A percentile compares a stretch with the other conserved stretches of the same genome.
phyloP scores from a whole-genome alignment of 2,888 invertebrate species.

The Xylota sylvarum region DNA sequence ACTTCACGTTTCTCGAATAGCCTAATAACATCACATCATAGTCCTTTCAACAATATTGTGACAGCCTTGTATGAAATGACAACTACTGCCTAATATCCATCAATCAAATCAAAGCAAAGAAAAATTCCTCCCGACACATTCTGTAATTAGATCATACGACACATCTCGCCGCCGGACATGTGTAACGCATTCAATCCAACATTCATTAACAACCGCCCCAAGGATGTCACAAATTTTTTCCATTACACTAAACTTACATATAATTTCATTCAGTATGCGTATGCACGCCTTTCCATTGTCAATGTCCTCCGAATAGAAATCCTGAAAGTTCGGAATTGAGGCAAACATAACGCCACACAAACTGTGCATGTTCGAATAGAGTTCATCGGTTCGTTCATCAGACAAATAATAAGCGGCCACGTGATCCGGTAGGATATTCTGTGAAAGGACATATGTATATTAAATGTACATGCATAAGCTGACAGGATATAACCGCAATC shows the following conservation, averaged over 20 bases:
- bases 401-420: conserved; percentile 97
- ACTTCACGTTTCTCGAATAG: neutral
- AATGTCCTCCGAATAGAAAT: conserved; percentile 98
- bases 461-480: conserved; percentile 8
- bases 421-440: conserved; percentile 98
- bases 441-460: conserved; percentile 85
- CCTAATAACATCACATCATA: neutral
- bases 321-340: conserved; percentile 98
- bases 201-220: conserved; percentile 34
- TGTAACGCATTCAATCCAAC: conserved; percentile 49
- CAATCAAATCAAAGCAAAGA: conserved; percentile 56
- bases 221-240: neutral
- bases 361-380: conserved; percentile 84
- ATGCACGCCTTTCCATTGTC: conserved; percentile 99
- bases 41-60: conserved; percentile 6
- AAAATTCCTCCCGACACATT: conserved; percentile 26
- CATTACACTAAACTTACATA: conserved; percentile 87
- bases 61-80: conserved; percentile 23
- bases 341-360: conserved; percentile 98
- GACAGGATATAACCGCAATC: conserved; percentile 8
- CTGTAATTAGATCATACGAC: conserved; percentile 52
- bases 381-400: conserved; percentile 88
- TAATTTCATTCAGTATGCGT: conserved; percentile 98
- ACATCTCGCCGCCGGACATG: conserved; percentile 17
- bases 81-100: conserved; percentile 30